Evolutionary conservation across 2,888 invertebrate genomes (phyloP).

Genomic region (Andrena hattorfiana): DNA sequence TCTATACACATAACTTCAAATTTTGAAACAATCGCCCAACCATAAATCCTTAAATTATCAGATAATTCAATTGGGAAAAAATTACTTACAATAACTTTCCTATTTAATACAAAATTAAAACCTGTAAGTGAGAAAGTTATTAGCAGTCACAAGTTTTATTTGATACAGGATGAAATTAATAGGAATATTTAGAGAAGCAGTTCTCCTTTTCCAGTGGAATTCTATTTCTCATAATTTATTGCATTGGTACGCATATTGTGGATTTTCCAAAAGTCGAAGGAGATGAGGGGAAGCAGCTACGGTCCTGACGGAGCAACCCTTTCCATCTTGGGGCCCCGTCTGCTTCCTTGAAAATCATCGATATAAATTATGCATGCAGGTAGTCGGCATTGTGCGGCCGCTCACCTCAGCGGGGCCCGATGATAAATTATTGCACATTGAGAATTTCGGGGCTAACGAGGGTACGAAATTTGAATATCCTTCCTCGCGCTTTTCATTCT

Average conservation of each 20-base stretch:
- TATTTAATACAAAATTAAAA: neutral
- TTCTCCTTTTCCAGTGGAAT: neutral
- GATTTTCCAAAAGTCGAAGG: neutral
- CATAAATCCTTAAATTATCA: neutral
- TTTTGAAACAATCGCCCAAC: neutral
- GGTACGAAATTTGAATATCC: slow-evolving; percentile 84
- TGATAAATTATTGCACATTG: slow-evolving; percentile 83
- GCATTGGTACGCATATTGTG: neutral
- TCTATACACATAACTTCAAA: neutral
- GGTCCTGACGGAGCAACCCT: slow-evolving; percentile 69
- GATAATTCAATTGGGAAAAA: neutral
- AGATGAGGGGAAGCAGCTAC: slow-evolving; percentile 31
- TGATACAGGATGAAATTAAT: neutral
- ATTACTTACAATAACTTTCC: too few species aligned
- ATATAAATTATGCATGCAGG: slow-evolving; percentile 80
- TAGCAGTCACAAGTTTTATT: neutral
- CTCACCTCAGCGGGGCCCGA: slow-evolving; percentile 80
- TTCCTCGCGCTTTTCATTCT: slow-evolving; percentile 80
- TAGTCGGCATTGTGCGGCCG: slow-evolving; percentile 78
- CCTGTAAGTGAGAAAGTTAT: neutral
- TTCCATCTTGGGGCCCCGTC: slow-evolving; percentile 64
- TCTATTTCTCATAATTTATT: neutral
- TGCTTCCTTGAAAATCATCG: slow-evolving; percentile 75
- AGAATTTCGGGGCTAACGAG: slow-evolving; percentile 81
- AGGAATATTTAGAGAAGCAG: too few species aligned